phyloP scores from a whole-genome alignment of 2,113 vertebrate genomes.

The Melozone crissalis region DNA sequence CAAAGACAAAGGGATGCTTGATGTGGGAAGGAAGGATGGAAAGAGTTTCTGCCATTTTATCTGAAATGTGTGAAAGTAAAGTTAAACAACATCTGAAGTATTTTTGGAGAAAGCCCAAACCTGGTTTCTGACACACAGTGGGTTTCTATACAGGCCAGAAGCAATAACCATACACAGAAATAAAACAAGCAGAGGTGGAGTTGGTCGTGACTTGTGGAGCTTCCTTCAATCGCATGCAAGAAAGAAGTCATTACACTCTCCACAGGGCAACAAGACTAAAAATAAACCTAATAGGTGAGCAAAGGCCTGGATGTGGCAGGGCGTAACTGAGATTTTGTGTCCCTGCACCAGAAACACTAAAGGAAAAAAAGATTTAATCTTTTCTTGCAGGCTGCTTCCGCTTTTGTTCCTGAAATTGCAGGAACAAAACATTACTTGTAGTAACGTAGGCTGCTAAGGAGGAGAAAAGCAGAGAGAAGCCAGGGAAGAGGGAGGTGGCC shows the following conservation, averaged over 20 bases:
- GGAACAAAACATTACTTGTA: no score
- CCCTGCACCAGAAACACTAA: not conserved
- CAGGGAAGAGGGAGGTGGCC: not conserved
- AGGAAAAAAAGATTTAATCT: not conserved
- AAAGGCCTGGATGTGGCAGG: not conserved
- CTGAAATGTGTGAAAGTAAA: slow-evolving; percentile 2
- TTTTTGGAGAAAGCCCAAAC: slow-evolving; percentile 20
- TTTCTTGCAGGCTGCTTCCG: not conserved
- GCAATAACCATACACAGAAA: not conserved
- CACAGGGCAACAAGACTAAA: not conserved
- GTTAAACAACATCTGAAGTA: slow-evolving; percentile 35
- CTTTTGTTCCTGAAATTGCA: not conserved
- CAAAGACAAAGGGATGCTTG: slow-evolving; percentile 67
- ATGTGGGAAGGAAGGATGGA: slow-evolving; percentile 6
- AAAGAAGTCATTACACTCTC: not conserved
- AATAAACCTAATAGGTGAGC: not conserved
- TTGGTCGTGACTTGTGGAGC: not conserved
- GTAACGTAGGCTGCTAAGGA: fast-evolving
- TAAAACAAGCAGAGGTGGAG: not conserved
- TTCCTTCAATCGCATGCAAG: not conserved
- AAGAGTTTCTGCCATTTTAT: slow-evolving; percentile 37
- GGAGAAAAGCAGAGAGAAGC: not conserved
- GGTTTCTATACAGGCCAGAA: not conserved
- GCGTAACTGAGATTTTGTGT: not conserved
- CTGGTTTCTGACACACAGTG: slow-evolving; percentile 18